These are phyloP conservation scores for Synanthedon andrenaeformis DNA, from an alignment of 2,888 invertebrate genomes.

Conservation along the genomic window DNA sequence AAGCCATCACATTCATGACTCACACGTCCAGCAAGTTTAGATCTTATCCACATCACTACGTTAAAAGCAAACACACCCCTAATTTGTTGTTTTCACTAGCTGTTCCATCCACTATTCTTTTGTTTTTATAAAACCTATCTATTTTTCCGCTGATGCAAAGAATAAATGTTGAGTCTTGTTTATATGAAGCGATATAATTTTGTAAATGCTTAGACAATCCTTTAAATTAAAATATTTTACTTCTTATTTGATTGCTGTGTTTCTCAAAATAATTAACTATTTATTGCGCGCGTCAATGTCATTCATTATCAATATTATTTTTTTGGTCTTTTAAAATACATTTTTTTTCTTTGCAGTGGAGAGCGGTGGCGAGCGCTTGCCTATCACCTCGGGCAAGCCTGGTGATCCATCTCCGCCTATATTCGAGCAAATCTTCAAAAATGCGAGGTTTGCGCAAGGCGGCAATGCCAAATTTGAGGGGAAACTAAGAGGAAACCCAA, in stretches of 20 bases:
- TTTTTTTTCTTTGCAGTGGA: conserved; percentile 72
- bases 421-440: conserved; percentile 95
- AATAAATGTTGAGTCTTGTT: no score
- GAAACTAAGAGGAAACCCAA: conserved; percentile 89
- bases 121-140: no score
- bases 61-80: background rate
- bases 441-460: conserved; percentile 94
- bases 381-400: conserved; percentile 60
- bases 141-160: no score
- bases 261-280: no score
- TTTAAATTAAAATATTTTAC: no score
- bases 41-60: background rate
- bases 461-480: conserved; percentile 95
- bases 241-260: no score
- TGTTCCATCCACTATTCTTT: no score
- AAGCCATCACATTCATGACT: conserved; percentile 21
- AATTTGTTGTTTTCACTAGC: no score
- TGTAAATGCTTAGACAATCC: no score
- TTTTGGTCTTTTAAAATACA: background rate
- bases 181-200: no score
- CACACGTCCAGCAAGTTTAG: conserved; percentile 13
- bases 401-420: conserved; percentile 91
- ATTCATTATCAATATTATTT: no score
- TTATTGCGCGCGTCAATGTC: no score
- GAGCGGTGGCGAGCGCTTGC: conserved; percentile 63